A percentile compares a stretch with the other conserved stretches of the same genome.
phyloP scores from a whole-genome alignment of 2,113 vertebrate genomes.

The Furnarius figulus region DNA sequence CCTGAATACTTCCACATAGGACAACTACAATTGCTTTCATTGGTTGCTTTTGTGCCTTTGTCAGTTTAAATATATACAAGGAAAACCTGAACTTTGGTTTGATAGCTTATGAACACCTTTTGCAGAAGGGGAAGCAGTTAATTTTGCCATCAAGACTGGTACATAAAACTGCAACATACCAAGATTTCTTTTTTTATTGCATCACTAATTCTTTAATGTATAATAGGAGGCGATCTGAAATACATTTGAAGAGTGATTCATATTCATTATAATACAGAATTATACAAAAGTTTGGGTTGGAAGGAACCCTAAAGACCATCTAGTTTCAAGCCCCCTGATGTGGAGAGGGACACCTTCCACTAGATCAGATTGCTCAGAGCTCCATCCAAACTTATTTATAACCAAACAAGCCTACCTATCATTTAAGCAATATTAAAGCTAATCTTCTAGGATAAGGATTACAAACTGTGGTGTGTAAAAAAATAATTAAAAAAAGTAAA shows the following conservation, averaged over 20 bases:
- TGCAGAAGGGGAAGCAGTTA: not conserved
- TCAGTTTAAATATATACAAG: not conserved
- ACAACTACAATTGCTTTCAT: not conserved
- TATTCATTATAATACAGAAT: not conserved
- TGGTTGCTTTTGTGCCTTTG: not conserved
- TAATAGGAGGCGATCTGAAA: not conserved
- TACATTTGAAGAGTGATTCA: not conserved
- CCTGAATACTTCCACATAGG: not conserved
- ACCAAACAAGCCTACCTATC: not conserved
- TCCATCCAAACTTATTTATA: not conserved
- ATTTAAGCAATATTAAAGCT: rapidly evolving
- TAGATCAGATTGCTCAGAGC: not conserved
- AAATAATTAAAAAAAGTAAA: not conserved
- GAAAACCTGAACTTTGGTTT: not conserved
- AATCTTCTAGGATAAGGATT: not conserved
- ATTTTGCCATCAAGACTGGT: not conserved
- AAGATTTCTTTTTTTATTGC: not conserved
- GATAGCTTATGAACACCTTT: not conserved
- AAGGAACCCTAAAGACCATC: not conserved
- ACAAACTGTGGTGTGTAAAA: not conserved
- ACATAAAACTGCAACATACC: not conserved
- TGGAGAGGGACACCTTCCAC: not conserved
- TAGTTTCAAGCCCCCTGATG: not conserved
- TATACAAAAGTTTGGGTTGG: not conserved
- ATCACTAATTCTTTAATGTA: not conserved